phyloP scores from a whole-genome alignment of 2,888 invertebrate genomes.

The Sphaerophoria rueppellii region DNA sequence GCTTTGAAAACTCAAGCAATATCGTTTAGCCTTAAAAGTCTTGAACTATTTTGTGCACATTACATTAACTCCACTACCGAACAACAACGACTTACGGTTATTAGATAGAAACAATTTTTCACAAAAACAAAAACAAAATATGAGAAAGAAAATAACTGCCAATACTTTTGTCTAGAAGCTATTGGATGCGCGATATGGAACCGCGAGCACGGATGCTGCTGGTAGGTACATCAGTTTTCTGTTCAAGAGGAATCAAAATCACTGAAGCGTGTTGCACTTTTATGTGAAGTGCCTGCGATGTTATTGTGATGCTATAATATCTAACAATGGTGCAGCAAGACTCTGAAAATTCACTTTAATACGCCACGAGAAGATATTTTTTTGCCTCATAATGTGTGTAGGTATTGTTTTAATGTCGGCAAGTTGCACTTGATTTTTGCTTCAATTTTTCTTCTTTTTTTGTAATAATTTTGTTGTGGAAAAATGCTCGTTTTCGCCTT shows the following conservation, averaged over 20 bases:
- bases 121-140: too few species aligned
- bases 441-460: constrained; percentile 1
- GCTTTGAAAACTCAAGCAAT: constrained; percentile 35
- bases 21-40: constrained; percentile 59
- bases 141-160: constrained; percentile 2
- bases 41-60: constrained; percentile 67
- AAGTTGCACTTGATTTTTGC: constrained; percentile 52
- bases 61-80: constrained; percentile 16
- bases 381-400: constrained; percentile 8
- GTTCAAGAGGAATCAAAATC: constrained; percentile 46
- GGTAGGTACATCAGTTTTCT: constrained; percentile 33
- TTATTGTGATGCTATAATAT: too few species aligned
- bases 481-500: constrained; percentile 63
- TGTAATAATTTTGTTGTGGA: background rate
- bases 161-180: constrained; percentile 24
- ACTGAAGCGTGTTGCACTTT: constrained; percentile 70
- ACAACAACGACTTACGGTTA: constrained; percentile 37
- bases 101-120: constrained; percentile 45
- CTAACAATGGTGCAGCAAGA: constrained; percentile 64
- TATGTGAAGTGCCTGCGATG: constrained; percentile 60
- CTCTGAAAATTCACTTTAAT: too few species aligned
- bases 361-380: constrained; percentile 6
- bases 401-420: constrained; percentile 25
- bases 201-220: constrained; percentile 12
- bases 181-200: background rate